These are phyloP conservation scores for Cephonodes hylas DNA, from an alignment of 2,888 invertebrate genomes.

Conservation along the genomic window DNA sequence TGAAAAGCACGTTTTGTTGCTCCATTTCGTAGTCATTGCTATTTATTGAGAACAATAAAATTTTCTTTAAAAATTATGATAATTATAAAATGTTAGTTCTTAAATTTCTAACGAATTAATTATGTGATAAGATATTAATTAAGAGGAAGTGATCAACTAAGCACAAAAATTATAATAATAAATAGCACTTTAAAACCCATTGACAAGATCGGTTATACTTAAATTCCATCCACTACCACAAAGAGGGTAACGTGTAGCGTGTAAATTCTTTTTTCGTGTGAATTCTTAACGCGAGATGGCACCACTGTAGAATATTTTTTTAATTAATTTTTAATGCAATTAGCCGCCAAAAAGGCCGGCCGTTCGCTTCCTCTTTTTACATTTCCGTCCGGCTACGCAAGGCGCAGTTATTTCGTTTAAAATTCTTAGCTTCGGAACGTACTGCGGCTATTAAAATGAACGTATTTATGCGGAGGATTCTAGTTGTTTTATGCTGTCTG, in stretches of 20 bases:
- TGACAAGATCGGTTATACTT: background rate
- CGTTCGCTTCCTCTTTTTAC: slow-evolving; percentile 17
- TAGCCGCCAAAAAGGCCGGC: slow-evolving; percentile 21
- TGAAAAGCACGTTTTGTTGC: too few relatives aligned
- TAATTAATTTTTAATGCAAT: slow-evolving; percentile 39
- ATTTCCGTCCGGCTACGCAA: background rate
- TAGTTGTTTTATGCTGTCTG: background rate
- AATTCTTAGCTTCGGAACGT: slow-evolving; percentile 4
- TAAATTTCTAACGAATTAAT: too few relatives aligned
- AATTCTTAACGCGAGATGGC: background rate
- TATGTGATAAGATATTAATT: too few relatives aligned
- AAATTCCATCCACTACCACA: background rate
- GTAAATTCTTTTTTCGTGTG: slow-evolving; percentile 9
- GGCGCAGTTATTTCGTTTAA: slow-evolving; percentile 6
- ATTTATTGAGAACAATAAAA: too few relatives aligned
- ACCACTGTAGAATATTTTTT: slow-evolving; percentile 20
- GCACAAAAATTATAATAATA: too few relatives aligned
- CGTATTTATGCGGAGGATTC: background rate
- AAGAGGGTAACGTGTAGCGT: background rate
- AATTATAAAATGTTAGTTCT: too few relatives aligned
- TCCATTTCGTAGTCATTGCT: too few relatives aligned
- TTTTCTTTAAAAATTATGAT: too few relatives aligned
- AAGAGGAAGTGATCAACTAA: too few relatives aligned
- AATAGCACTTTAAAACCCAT: background rate
- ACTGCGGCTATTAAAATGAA: background rate